These are phyloP conservation scores for Neodontobutis hainanensis DNA, from an alignment of 2,113 vertebrate species.

Conservation along the genomic window DNA sequence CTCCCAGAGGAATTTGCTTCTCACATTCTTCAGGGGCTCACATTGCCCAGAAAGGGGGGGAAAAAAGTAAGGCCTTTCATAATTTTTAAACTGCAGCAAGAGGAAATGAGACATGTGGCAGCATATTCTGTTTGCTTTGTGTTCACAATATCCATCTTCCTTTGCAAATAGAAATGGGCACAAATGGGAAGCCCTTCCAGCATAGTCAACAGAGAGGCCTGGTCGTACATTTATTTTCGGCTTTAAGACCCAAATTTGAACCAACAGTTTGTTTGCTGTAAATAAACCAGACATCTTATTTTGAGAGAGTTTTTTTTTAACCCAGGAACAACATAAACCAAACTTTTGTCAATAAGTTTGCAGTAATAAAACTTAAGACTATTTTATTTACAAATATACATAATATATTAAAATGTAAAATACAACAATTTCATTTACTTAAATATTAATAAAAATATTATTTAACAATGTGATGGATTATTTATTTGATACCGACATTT, in stretches of 20 bases:
- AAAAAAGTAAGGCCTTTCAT: constrained; percentile 24
- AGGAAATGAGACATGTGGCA: constrained; percentile 4
- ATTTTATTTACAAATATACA: too few species aligned
- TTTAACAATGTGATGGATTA: too few species aligned
- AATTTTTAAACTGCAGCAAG: constrained; percentile 50
- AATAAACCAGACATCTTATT: background rate
- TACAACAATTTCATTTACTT: too few species aligned
- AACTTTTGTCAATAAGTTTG: too few species aligned
- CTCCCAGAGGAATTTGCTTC: constrained; percentile 75
- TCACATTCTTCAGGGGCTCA: constrained; percentile 64
- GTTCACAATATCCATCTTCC: background rate
- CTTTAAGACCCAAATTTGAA: background rate
- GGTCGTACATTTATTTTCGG: constrained; percentile 2
- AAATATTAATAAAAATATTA: too few species aligned
- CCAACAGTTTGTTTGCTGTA: constrained; percentile 9
- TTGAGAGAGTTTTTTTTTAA: background rate
- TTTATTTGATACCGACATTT: too few species aligned
- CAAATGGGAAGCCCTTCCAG: background rate
- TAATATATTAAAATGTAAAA: too few species aligned
- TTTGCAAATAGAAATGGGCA: background rate
- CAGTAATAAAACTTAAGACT: too few species aligned
- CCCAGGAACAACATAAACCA: too few species aligned
- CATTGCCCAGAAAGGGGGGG: constrained; percentile 4
- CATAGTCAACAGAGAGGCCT: background rate
- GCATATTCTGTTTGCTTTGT: constrained; percentile 4